Evolutionary conservation across 2,113 vertebrate species (phyloP).

Genomic region (Zingel zingel): DNA sequence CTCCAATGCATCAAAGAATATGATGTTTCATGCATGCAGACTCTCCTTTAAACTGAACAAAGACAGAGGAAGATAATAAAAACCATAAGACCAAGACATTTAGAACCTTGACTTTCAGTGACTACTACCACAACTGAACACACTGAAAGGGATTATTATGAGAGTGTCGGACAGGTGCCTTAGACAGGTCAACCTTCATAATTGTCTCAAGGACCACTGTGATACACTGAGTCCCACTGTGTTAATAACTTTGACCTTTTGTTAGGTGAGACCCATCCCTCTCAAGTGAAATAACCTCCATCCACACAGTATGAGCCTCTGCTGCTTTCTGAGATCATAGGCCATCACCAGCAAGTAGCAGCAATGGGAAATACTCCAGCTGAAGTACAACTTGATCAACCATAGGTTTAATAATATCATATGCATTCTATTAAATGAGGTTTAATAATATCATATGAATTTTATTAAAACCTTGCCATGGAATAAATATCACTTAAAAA

Average conservation of each 20-base stretch:
- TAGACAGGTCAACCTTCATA: slow-evolving; percentile 43
- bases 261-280: not conserved
- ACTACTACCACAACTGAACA: slow-evolving; percentile 10
- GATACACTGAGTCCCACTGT: slow-evolving; percentile 49
- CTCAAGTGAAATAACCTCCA: slow-evolving; percentile 40
- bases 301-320: slow-evolving; percentile 2
- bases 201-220: slow-evolving; percentile 58
- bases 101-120: not conserved
- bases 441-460: not conserved
- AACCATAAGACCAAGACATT: not conserved
- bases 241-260: slow-evolving; percentile 69
- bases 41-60: not conserved
- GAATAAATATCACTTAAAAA: not conserved
- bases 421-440: not conserved
- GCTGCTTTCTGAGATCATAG: not conserved
- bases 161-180: slow-evolving; percentile 51
- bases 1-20: not conserved
- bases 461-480: not conserved
- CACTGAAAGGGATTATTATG: slow-evolving; percentile 27
- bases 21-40: not conserved
- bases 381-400: not conserved
- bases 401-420: not conserved
- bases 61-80: not conserved
- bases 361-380: not conserved
- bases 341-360: slow-evolving; percentile 22